phyloP scores from a whole-genome alignment of 2,797 vertebrate genomes.

The Pseudomugil tenellus region DNA sequence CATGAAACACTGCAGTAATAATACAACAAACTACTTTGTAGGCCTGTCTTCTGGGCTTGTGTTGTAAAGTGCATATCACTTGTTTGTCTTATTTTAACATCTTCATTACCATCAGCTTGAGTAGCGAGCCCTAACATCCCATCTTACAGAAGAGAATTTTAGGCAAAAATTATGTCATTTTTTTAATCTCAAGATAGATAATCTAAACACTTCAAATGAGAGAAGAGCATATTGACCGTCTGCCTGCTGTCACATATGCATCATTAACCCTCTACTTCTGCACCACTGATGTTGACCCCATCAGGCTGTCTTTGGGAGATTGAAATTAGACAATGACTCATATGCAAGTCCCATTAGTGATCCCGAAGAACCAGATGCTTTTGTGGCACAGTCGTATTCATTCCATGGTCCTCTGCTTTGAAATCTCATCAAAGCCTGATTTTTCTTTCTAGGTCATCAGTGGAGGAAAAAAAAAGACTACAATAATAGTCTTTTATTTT shows the following conservation, averaged over 20 bases:
- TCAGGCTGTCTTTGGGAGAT: constrained; percentile 27
- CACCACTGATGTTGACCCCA: constrained; percentile 40
- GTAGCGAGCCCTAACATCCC: no score
- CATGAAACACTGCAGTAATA: neutral
- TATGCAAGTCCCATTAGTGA: constrained; percentile 10
- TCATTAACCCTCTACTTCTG: constrained; percentile 54
- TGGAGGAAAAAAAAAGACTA: constrained; percentile 10
- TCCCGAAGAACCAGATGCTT: constrained; percentile 32
- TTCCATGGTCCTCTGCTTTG: constrained; percentile 34
- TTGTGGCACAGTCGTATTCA: constrained; percentile 33
- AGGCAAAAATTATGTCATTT: neutral
- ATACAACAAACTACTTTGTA: neutral
- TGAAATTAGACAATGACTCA: constrained; percentile 33
- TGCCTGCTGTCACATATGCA: constrained; percentile 47
- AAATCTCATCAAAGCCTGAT: constrained; percentile 59
- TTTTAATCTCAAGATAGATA: constrained; percentile 19
- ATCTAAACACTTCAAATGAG: constrained; percentile 21
- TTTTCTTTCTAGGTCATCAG: constrained; percentile 62
- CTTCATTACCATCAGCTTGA: neutral
- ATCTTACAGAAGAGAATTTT: no score
- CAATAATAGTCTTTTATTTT: constrained; percentile 20
- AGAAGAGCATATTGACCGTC: constrained; percentile 17
- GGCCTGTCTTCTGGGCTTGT: neutral
- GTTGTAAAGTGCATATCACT: neutral
- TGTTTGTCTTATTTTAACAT: neutral